Conservation (phyloP, 2,888 invertebrate species). For the Chymomyza procnemis region DNA sequence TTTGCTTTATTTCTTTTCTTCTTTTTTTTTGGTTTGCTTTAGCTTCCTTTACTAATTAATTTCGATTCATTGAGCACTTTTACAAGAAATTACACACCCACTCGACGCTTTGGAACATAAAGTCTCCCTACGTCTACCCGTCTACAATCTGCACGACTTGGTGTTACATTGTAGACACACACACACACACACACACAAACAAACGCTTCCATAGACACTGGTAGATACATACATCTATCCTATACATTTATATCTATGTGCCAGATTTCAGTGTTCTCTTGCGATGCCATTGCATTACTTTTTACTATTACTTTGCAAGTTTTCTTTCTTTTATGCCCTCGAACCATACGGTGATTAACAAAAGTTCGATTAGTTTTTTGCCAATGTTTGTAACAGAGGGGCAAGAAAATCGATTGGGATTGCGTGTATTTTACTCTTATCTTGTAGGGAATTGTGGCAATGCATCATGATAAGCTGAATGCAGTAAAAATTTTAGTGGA, state of each 20-base stretch:
- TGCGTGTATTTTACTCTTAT: too few species aligned
- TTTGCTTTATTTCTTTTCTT: conserved; percentile 1
- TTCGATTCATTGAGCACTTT: conserved; percentile 74
- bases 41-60: conserved; percentile 70
- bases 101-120: conserved; percentile 13
- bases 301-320: conserved; percentile 43
- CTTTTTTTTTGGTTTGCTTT: conserved; percentile 36
- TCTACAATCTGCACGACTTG: background rate
- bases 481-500: too few species aligned
- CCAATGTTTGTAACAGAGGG: background rate
- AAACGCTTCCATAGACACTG: background rate
- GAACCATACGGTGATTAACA: conserved; percentile 4
- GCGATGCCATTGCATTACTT: conserved; percentile 58
- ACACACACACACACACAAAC: background rate
- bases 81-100: conserved; percentile 68
- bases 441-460: too few species aligned
- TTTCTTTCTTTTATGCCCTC: conserved; percentile 16
- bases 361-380: background rate
- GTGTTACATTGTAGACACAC: background rate
- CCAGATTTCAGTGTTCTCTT: conserved; percentile 28
- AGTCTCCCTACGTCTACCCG: too few species aligned
- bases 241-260: background rate
- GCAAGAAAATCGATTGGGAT: background rate
- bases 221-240: background rate
- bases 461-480: too few species aligned